Conservation (phyloP, 2,797 vertebrate species). For the Craterocephalus amniculus region DNA sequence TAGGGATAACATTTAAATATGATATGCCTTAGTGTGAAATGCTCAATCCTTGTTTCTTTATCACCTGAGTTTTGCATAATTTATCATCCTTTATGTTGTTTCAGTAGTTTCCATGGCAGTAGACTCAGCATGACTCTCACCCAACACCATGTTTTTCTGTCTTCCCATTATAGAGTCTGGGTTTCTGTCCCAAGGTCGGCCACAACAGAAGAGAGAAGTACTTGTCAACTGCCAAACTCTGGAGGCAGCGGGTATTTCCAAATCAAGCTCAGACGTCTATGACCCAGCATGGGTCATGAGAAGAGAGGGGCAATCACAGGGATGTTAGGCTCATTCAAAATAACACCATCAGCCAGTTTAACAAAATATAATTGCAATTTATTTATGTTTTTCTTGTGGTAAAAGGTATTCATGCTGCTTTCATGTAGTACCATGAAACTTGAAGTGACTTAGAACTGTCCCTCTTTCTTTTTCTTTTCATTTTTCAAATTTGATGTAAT, state of each 20-base stretch:
- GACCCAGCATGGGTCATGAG: slow-evolving; percentile 47
- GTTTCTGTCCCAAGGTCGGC: slow-evolving; percentile 79
- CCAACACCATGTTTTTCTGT: slow-evolving; percentile 40
- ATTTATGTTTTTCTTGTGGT: slow-evolving; percentile 11
- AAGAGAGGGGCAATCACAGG: slow-evolving; percentile 37
- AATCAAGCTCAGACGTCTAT: slow-evolving; percentile 77
- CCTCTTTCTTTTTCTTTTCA: not conserved
- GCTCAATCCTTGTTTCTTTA: not conserved
- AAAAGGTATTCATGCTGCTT: slow-evolving; percentile 4
- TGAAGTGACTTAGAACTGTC: not conserved
- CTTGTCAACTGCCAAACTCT: slow-evolving; percentile 82
- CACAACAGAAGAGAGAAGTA: slow-evolving; percentile 76
- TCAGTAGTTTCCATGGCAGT: slow-evolving; percentile 64
- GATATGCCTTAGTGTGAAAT: not conserved
- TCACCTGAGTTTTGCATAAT: not conserved
- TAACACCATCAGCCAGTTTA: slow-evolving; percentile 55
- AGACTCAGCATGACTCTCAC: slow-evolving; percentile 33
- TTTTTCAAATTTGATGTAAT: not conserved
- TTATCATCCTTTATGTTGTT: not conserved
- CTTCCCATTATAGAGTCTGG: slow-evolving; percentile 65
- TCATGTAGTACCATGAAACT: not conserved
- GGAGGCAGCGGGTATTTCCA: slow-evolving; percentile 84
- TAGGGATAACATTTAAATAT: not conserved
- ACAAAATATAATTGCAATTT: slow-evolving; percentile 45
- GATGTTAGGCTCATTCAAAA: slow-evolving; percentile 42